Evolutionary conservation across 2,797 vertebrate species (phyloP).

Genomic region (Hephaestus fuliginosus): DNA sequence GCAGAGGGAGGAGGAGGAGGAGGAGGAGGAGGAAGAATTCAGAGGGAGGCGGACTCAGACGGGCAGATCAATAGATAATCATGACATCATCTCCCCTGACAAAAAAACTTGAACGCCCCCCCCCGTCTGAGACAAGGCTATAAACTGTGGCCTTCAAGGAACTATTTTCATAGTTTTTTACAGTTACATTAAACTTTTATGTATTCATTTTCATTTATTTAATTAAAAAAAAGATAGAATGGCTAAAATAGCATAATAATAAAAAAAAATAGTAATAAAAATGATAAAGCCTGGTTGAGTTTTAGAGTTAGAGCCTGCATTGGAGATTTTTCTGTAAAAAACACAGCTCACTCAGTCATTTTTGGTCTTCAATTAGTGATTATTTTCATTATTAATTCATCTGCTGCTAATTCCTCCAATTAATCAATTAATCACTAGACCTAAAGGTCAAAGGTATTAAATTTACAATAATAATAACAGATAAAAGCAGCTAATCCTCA

Average conservation of each 20-base stretch:
- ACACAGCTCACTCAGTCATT: background rate
- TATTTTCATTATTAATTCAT: background rate
- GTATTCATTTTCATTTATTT: background rate
- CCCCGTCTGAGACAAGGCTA: background rate
- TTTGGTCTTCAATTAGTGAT: background rate
- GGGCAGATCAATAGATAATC: slow-evolving; percentile 21
- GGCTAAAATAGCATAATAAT: background rate
- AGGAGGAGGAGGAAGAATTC: background rate
- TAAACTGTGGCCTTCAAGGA: background rate
- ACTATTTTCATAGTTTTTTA: background rate
- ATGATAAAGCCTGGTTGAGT: too few species aligned
- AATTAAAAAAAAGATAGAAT: background rate
- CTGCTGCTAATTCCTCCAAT: background rate
- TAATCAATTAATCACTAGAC: background rate
- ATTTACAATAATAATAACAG: background rate
- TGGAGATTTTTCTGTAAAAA: background rate
- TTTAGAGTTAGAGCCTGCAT: background rate
- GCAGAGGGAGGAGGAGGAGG: background rate
- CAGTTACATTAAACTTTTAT: background rate
- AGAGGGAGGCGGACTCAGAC: background rate
- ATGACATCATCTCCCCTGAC: slow-evolving; percentile 19
- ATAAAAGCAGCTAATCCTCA: background rate
- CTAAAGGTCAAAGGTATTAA: background rate
- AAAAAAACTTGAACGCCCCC: background rate
- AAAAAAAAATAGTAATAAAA: background rate